Evolutionary conservation across 2,113 vertebrate genomes (phyloP), one percentile per base, ranked within the genome.

Genomic region (Pheucticus melanocephalus): DNA sequence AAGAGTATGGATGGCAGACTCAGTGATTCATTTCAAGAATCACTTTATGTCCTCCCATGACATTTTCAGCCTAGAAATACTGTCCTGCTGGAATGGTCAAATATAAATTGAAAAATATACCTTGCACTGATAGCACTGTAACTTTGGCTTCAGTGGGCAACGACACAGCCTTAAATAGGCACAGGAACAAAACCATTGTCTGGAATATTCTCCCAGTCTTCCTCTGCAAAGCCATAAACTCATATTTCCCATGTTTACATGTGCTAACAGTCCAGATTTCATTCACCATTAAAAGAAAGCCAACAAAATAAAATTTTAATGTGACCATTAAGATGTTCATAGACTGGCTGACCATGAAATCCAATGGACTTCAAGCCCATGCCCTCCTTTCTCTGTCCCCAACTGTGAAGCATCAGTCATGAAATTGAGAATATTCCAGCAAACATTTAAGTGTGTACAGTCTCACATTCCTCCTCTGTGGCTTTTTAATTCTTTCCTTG

Each of bases 271-370:
- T 64, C 51, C 57, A 75, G 76, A 86, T 93, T 86, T 88, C 65
- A 84, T 90, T 94, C 51, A 82, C 60, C 69, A 86, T 86, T 94
- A 93, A 93, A 96, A 91, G 53, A 42, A 96, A 92, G 76, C 27
- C 42, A 93, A 96, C 39, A 90, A 92, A 93, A 86, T 80, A 81
- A 93, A 96, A 95, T 82, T 83, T 93, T 95, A 90, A 95, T 76
- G 39, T 0, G 4, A 92, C 88, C 40, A 83, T 94, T 90, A 93
- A 71, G 72, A 78, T 42, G n/a, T 84, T 91, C 1, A 0, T 78
- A 82, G 73, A 68, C 68, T 25, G 44, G 57, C 47, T 57, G 71
- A 70, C 65, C 56, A 72, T 50, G 76, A 88, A 93, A 90, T 81
- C 37, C 3, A 3, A 69, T 28, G 64, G 69, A 78, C 53, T 75